Base-by-base conservation (phyloP, 2,888 invertebrate genomes). In the Hyposoter didymator region DNA sequence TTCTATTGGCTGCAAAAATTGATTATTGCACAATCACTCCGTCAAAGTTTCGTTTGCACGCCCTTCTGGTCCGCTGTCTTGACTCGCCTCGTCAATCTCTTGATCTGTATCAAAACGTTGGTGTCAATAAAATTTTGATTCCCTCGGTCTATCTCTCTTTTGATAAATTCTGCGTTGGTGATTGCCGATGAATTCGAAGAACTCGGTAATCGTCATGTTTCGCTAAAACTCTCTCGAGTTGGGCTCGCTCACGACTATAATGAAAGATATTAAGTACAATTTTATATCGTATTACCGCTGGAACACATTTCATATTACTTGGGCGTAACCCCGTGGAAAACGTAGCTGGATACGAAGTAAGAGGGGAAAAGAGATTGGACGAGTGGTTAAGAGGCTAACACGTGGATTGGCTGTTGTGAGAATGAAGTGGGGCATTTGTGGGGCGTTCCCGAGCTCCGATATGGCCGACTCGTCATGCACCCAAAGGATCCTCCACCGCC, bases 251-350 rank as follows among this genome's bases (percentile, higher is more conserved):
- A 55, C 88, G 90, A 90, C 92, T 92, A 91, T 93, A 92, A 94
- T 92, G 94, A 93, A 94, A 93, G 93, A 93, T 92, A 93, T 94
- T 94, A 94, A 93, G 92, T 93, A 93, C 93, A 93, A 94, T 94
- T 94, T 94, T 93, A 94, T 94, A 94, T 93, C 93, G 92, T 93
- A 94, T 94, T 94, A 94, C 93, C 90, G 75, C 90, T 90, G 93
- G 91, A 93, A 91, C 93, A 93, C 93, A 93, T 93, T 93, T 92
- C 90, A 92, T 93, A 94, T 94, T 93, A 93, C 92, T 91, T 92
- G 92, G 94, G 94, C 93, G 94, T 92, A 88, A 78, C 89, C 90
- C 87, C 78, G 89, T 85, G 89, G 80, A 81, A 87, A 89, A 88
- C 85, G 89, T 81, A 64, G 74, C 80, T 66, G 78, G 75, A 90